These are phyloP conservation scores for Harpagifer antarcticus DNA, from an alignment of 2,797 vertebrate genomes.

Conservation along the genomic window DNA sequence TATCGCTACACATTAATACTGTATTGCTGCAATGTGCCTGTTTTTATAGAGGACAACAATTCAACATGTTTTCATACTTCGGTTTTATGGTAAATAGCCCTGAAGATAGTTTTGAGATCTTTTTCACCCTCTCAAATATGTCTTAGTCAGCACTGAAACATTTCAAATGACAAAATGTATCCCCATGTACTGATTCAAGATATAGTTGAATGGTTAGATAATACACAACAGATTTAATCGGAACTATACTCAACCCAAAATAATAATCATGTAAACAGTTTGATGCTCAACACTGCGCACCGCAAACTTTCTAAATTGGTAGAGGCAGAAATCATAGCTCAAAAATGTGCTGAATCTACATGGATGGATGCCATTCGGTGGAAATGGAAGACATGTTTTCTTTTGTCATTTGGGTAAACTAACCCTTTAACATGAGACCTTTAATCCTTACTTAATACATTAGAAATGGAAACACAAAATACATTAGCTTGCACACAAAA, in stretches of 20 bases:
- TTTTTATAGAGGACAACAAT: background rate
- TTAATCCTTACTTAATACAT: background rate
- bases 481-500: background rate
- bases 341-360: background rate
- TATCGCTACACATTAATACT: background rate
- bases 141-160: background rate
- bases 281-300: too few relatives aligned
- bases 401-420: too few relatives aligned
- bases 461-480: background rate
- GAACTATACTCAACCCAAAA: background rate
- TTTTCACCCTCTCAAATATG: too few relatives aligned
- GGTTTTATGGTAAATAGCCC: background rate
- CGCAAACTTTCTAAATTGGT: too few relatives aligned
- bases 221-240: background rate
- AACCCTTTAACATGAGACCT: background rate
- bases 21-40: background rate
- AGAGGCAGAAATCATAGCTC: too few relatives aligned
- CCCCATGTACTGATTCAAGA: background rate
- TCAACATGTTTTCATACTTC: background rate
- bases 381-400: background rate
- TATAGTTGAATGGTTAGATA: background rate
- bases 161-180: background rate
- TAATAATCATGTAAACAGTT: too few relatives aligned
- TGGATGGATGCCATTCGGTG: background rate
- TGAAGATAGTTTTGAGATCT: background rate